phyloP scores from a whole-genome alignment of 2,888 invertebrate genomes.

The Cephus pulcher region DNA sequence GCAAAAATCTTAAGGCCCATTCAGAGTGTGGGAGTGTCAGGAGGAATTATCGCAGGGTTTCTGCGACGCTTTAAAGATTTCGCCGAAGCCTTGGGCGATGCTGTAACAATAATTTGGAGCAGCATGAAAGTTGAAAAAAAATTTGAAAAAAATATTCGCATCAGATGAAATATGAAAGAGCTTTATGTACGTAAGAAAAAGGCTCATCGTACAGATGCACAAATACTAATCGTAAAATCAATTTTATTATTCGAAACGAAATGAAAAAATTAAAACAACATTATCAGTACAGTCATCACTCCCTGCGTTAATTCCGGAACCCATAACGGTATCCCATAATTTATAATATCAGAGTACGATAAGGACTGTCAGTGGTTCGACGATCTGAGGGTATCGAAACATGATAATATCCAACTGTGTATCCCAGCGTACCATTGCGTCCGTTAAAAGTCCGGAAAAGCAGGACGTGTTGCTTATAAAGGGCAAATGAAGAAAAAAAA shows the following conservation, averaged over 20 bases:
- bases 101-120: background rate
- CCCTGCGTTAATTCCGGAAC: background rate
- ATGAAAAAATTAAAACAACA: background rate
- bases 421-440: background rate
- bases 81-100: background rate
- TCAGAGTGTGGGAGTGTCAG: constrained; percentile 52
- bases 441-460: background rate
- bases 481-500: background rate
- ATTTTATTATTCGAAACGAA: background rate
- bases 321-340: background rate
- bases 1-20: constrained; percentile 44
- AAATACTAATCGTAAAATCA: too few relatives aligned
- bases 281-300: background rate
- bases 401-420: background rate
- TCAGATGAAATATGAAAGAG: too few relatives aligned
- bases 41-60: background rate
- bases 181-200: too few relatives aligned
- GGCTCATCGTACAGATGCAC: too few relatives aligned
- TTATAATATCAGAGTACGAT: background rate
- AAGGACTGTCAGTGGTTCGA: background rate
- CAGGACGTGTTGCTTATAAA: background rate
- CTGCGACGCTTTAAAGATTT: background rate
- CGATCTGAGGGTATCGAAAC: background rate
- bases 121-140: background rate
- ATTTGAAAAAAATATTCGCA: too few relatives aligned